Evolutionary conservation across 2,888 invertebrate species (phyloP).

Genomic region (Onthophagus sagittarius): DNA sequence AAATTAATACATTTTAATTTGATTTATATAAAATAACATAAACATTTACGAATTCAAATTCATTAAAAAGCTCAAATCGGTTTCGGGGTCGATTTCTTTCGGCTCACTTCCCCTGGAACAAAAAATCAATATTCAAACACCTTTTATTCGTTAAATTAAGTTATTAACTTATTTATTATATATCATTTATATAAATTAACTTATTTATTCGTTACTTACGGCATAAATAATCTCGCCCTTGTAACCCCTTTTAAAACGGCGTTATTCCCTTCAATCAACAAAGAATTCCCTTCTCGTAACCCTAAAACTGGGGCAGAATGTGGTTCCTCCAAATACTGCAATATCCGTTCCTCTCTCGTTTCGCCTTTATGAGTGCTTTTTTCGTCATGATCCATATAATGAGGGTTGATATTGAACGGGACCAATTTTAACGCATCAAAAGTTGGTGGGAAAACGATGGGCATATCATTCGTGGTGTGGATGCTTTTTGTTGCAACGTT

Average conservation of each 20-base stretch:
- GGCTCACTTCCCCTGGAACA: constrained; percentile 54
- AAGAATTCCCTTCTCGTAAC: constrained; percentile 66
- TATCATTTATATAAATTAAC: too few relatives aligned
- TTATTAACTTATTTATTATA: too few relatives aligned
- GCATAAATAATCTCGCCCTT: constrained; percentile 61
- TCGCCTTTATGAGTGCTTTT: constrained; percentile 71
- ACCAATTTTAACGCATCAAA: constrained; percentile 70
- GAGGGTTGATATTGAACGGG: constrained; percentile 83
- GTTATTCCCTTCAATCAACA: constrained; percentile 58
- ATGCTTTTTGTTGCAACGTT: constrained; percentile 79
- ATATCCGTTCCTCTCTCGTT: constrained; percentile 70
- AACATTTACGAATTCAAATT: not conserved
- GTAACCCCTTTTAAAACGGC: constrained; percentile 60
- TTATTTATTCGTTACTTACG: constrained; percentile 50
- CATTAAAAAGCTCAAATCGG: constrained; percentile 60
- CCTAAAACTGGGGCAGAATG: constrained; percentile 62
- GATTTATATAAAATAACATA: not conserved
- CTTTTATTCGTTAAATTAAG: too few relatives aligned
- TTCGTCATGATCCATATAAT: constrained; percentile 66
- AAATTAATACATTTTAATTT: not conserved
- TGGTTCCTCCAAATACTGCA: constrained; percentile 62
- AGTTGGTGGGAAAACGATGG: constrained; percentile 71
- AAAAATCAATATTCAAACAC: constrained; percentile 18
- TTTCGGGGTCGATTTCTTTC: constrained; percentile 53
- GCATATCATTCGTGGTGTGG: constrained; percentile 86